phyloP scores from a whole-genome alignment of 1,140 invertebrate genomes.

The Teleopsis dalmanni region DNA sequence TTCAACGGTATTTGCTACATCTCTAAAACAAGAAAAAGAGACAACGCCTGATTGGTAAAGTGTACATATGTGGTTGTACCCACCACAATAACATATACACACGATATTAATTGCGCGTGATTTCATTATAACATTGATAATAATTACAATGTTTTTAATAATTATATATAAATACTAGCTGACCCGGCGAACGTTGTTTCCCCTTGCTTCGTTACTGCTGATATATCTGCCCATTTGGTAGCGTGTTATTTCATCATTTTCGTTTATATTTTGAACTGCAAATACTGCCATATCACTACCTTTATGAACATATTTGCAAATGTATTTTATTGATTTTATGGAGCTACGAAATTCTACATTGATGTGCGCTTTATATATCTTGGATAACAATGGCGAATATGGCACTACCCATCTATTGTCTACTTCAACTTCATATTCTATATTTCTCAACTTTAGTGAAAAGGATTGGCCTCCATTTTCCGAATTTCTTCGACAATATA shows the following conservation, averaged over 20 bases:
- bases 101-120: too few relatives aligned
- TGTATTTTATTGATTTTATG: slow-evolving; percentile 13
- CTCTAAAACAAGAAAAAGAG: too few relatives aligned
- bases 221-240: slow-evolving; percentile 14
- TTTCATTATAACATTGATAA: too few relatives aligned
- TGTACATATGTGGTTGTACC: too few relatives aligned
- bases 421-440: not conserved
- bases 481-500: slow-evolving; percentile 22
- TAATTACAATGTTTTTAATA: too few relatives aligned
- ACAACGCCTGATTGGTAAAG: too few relatives aligned
- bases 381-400: slow-evolving; percentile 13
- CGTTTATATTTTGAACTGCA: slow-evolving; percentile 4
- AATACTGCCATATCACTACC: slow-evolving; percentile 37
- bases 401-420: slow-evolving; percentile 12
- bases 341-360: slow-evolving; percentile 22
- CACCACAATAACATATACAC: too few relatives aligned
- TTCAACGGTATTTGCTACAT: too few relatives aligned
- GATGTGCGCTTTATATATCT: slow-evolving; percentile 17
- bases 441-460: slow-evolving; percentile 18
- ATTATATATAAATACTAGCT: too few relatives aligned
- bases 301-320: slow-evolving; percentile 27
- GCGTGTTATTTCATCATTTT: slow-evolving; percentile 12
- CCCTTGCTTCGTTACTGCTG: slow-evolving; percentile 14
- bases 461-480: slow-evolving; percentile 25
- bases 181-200: too few relatives aligned